A percentile compares a stretch with the other conserved stretches of the same genome.
Conservation (phyloP, 2,113 vertebrate species). For the Zeus faber region DNA sequence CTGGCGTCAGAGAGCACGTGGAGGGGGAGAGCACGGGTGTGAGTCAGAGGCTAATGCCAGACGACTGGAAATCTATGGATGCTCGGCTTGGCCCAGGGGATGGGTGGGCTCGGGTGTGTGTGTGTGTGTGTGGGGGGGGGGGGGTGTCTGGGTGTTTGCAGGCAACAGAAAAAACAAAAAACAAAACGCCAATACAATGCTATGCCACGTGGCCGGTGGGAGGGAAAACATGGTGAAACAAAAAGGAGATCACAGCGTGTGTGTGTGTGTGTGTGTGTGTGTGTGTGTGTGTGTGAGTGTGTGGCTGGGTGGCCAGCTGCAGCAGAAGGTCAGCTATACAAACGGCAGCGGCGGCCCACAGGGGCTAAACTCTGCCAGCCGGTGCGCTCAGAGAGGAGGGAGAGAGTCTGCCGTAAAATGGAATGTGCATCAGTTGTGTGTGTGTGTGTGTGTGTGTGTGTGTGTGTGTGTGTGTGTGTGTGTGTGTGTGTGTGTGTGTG, state of each 20-base stretch:
- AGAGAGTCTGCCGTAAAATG: slow-evolving; percentile 3
- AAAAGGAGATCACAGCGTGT: slow-evolving; percentile 13
- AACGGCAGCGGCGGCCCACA: slow-evolving; percentile 3
- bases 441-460: background rate
- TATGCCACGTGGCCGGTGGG: slow-evolving; percentile 10
- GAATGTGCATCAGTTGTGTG: background rate
- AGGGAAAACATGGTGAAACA: slow-evolving; percentile 16
- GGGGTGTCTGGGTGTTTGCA: no score
- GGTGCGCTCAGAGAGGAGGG: slow-evolving; percentile 16
- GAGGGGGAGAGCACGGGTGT: background rate
- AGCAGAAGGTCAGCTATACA: slow-evolving; percentile 11
- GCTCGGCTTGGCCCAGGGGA: slow-evolving; percentile 34
- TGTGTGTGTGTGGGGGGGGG: no score
- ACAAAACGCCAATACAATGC: slow-evolving; percentile 30
- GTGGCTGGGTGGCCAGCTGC: background rate
- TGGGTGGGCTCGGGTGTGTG: slow-evolving; percentile 27
- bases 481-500: background rate
- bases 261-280: slow-evolving; percentile 21
- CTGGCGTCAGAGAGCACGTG: slow-evolving; percentile 4
- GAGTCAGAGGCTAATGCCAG: slow-evolving; percentile 38
- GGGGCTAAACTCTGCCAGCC: slow-evolving; percentile 2
- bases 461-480: background rate
- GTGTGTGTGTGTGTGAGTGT: slow-evolving; percentile 18
- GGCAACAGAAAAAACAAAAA: no score
- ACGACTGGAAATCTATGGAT: slow-evolving; percentile 48